Evolutionary conservation across 2,797 vertebrate species (phyloP), one percentile per base, ranked within the genome.

Genomic region (Bryconaethiops microstoma): DNA sequence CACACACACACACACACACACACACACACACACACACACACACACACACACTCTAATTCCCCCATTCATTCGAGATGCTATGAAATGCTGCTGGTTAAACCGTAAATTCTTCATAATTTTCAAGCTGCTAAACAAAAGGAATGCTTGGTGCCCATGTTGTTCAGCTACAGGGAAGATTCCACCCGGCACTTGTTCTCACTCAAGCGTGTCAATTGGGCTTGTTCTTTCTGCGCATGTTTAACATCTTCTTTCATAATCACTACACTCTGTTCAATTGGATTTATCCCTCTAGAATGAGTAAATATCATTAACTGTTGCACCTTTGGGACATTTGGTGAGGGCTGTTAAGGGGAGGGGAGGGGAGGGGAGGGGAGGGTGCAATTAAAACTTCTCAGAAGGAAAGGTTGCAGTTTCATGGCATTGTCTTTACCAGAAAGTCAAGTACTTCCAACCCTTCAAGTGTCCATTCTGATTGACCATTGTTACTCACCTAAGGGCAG

Each of bases 41-140:
- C 16, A 19, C 10, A 63, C 45, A 48, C 12, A 48, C 45, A 48
- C 45, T 9, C 19, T 52, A 10, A 63, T 55, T 65, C 12, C 2
- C 21, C 52, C 60, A 79, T 71, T 62, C 45, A 72, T 42, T 72
- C n/a, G 13, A 55, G 48, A n/a, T 64, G 48, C 45, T 74, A 45
- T 67, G 42, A 81, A 63, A 76, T 12, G 79, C 55, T 81, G 73
- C 65, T 23, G 42, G 40, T 75, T 67, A 59, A 60, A 35, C 16
- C 0, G 54, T 64, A 67, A 73, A 59, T 54, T 59, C 52, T 21
- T n/a, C 73, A 6, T 52, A 68, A 80, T 80, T 67, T 75, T 60
- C 40, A 23, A 59, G 63, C 40, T 7, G 50, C 74, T 62, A 48
- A 75, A 69, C 72, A 68, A 25, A 74, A 74, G 69, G 5, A 29